Base-by-base conservation (phyloP, 92 coral and sea anemone species). In the Virgularia gustaviana region DNA sequence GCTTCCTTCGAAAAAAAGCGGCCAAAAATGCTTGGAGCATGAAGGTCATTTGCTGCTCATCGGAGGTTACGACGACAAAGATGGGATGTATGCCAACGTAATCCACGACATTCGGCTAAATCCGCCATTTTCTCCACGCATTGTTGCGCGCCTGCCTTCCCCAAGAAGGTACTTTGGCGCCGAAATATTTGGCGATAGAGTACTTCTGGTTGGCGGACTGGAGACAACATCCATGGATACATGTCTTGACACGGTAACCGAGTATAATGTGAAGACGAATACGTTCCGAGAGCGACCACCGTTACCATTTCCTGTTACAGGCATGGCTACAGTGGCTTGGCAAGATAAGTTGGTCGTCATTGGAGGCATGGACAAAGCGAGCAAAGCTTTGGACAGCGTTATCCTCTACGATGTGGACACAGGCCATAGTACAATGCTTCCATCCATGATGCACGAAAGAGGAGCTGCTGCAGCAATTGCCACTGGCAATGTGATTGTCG, bases 371-470 rank as follows among this genome's bases (percentile, higher is more conserved):
- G 51, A 65, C 30, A 18, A 41, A 22, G 44, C 41, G n/a, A 56
- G 1, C 3, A 2, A 41, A 23, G 29, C 34, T 41, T 65, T 65
- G 30, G 51, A 65, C 47, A 65, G 19, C 2, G 72, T 43, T 22
- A 1, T 42, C 2, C 41, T 65, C 55, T 65, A 65, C 56, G 88
- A 84, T 55, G 92, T 87, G 16, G 76, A 79, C 6, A 76, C 86
- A 59, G 97, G 97, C 25, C 82, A 89, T 67, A 89, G 92, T 96
- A 61, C 73, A 7, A 72, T 27, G 47, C 64, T 89, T 2, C 86
- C 96, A 4, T 78, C 86, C 1, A 89, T 91, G 96, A 81, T 82
- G 59, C 75, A 83, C 43, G 86, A 79, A 49, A 89, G 97, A 4
- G 87, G 87, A 39, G 96, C 90, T 15, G 86, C 96, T 58, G 60